These are phyloP conservation scores for Thumatha senex DNA, from an alignment of 2,888 invertebrate genomes.

Conservation along the genomic window DNA sequence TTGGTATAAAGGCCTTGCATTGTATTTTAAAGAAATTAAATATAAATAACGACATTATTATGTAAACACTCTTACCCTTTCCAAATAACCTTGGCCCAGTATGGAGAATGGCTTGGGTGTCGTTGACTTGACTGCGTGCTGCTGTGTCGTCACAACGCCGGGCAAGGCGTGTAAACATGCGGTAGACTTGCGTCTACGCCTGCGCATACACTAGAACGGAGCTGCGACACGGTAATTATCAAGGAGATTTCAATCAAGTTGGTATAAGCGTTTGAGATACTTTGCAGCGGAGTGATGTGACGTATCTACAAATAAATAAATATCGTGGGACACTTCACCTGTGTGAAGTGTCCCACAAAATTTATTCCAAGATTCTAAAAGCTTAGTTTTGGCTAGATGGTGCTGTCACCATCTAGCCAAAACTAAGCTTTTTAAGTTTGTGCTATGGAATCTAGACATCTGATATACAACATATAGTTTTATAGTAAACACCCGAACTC, in stretches of 20 bases:
- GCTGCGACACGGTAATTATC: constrained; percentile 22
- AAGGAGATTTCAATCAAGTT: constrained; percentile 10
- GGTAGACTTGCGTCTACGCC: constrained; percentile 15
- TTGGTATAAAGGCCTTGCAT: constrained; percentile 6
- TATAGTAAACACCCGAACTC: too few relatives aligned
- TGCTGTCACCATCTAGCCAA: too few relatives aligned
- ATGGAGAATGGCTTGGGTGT: constrained; percentile 41
- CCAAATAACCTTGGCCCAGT: constrained; percentile 50
- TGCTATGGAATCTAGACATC: too few relatives aligned
- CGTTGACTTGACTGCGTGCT: constrained; percentile 33
- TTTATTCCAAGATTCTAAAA: too few relatives aligned
- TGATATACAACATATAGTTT: too few relatives aligned
- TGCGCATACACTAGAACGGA: constrained; percentile 17
- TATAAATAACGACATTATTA: constrained; percentile 3
- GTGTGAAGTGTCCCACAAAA: too few relatives aligned
- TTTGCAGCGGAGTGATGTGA: neutral
- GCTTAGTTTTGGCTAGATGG: too few relatives aligned
- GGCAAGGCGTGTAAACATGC: constrained; percentile 21
- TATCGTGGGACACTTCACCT: too few relatives aligned
- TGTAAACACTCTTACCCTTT: constrained; percentile 37
- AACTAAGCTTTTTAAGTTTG: too few relatives aligned
- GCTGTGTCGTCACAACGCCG: constrained; percentile 12
- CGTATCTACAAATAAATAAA: too few relatives aligned
- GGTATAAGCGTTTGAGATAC: neutral
- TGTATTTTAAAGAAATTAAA: constrained; percentile 8